Evolutionary conservation across 2,113 vertebrate genomes (phyloP).

Genomic region (Cairina moschata): DNA sequence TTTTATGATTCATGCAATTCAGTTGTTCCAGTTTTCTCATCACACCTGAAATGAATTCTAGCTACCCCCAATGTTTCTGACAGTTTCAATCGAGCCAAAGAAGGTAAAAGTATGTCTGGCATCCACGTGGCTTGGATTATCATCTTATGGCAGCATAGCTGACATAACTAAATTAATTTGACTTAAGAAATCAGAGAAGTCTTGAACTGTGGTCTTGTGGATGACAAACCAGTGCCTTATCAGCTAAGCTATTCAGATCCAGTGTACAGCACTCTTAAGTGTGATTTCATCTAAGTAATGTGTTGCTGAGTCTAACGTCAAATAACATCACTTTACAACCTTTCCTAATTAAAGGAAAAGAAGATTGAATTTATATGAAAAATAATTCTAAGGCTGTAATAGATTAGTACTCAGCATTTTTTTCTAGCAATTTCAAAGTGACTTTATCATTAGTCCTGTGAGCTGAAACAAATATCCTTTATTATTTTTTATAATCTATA

Average conservation of each 20-base stretch:
- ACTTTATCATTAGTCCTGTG: background rate
- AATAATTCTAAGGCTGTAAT: background rate
- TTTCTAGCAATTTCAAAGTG: background rate
- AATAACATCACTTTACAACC: background rate
- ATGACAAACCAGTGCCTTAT: constrained; percentile 80
- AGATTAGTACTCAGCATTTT: background rate
- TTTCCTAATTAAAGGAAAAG: constrained; percentile 55
- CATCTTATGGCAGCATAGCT: constrained; percentile 75
- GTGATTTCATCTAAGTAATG: constrained; percentile 71
- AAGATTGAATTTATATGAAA: constrained; percentile 18
- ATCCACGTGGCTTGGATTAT: constrained; percentile 73
- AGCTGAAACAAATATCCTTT: background rate
- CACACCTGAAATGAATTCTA: constrained; percentile 17
- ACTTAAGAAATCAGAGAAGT: constrained; percentile 76
- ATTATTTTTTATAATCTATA: background rate
- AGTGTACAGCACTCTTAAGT: constrained; percentile 68
- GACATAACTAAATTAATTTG: constrained; percentile 82
- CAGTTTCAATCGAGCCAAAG: constrained; percentile 47
- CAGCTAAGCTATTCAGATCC: constrained; percentile 69
- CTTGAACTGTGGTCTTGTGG: constrained; percentile 73
- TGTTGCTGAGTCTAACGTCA: constrained; percentile 59
- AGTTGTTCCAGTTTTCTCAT: background rate
- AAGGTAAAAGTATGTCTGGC: constrained; percentile 73
- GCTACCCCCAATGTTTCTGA: constrained; percentile 13
- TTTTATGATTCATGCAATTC: background rate